These are phyloP conservation scores for Cataglyphis rosenhaueri DNA, from an alignment of 2,888 invertebrate genomes.

Conservation along the genomic window DNA sequence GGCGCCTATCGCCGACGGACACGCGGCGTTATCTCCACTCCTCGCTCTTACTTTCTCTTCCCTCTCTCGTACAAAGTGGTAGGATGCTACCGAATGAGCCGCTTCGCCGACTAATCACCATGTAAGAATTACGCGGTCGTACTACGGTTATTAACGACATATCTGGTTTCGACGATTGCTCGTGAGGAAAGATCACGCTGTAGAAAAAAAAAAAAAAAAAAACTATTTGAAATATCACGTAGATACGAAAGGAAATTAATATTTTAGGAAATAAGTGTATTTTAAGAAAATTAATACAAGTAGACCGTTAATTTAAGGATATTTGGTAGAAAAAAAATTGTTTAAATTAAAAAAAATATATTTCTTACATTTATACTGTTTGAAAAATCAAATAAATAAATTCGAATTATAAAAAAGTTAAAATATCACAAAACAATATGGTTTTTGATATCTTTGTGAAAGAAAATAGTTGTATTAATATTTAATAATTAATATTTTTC, in stretches of 20 bases:
- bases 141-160: slow-evolving; percentile 3
- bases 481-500: no score
- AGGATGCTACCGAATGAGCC: slow-evolving; percentile 7
- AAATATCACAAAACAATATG: no score
- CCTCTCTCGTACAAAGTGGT: neutral
- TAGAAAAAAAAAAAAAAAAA: slow-evolving; percentile 7
- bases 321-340: no score
- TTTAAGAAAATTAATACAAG: neutral
- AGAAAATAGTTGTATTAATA: no score
- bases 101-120: slow-evolving; percentile 19
- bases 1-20: slow-evolving; percentile 21
- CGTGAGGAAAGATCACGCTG: neutral
- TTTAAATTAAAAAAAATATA: no score
- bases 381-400: no score
- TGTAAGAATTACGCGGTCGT: neutral
- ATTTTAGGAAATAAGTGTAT: neutral
- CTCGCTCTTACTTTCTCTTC: slow-evolving; percentile 4
- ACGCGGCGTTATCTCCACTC: slow-evolving; percentile 10
- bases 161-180: slow-evolving; percentile 4
- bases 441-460: no score
- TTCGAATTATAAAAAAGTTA: no score
- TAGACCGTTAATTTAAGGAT: neutral
- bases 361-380: no score
- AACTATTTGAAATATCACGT: neutral
- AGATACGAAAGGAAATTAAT: neutral